Percentiles rank a stretch among this genome's conserved stretches.
These are phyloP conservation scores for Sminthopsis crassicaudata DNA, from an alignment of 2,113 vertebrate species.

Conservation along the genomic window DNA sequence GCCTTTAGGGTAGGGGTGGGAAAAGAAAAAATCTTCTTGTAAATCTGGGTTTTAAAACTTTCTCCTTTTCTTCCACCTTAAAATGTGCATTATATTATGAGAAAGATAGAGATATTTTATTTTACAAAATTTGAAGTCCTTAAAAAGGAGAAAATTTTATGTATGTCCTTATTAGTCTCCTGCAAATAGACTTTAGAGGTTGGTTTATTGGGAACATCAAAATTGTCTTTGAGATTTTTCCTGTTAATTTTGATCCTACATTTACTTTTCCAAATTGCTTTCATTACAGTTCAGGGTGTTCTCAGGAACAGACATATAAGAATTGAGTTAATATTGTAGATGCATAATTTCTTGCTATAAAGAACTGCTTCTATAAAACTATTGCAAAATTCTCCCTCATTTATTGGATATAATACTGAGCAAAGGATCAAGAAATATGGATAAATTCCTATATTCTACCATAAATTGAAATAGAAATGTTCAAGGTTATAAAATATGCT, in stretches of 20 bases:
- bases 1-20: constrained; percentile 34
- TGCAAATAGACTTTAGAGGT: neutral
- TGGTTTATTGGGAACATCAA: neutral
- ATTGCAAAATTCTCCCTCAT: neutral
- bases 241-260: constrained; percentile 8
- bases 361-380: neutral
- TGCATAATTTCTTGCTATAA: neutral
- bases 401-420: neutral
- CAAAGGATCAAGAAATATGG: neutral
- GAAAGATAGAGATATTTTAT: constrained; percentile 36
- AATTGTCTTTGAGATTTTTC: neutral
- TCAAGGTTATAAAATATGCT: neutral
- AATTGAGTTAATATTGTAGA: neutral
- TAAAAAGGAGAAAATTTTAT: neutral
- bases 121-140: neutral
- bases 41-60: constrained; percentile 45
- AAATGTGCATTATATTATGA: constrained; percentile 23
- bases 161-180: neutral
- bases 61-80: constrained; percentile 12
- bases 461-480: neutral
- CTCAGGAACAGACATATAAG: neutral
- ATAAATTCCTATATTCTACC: neutral
- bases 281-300: neutral
- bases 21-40: constrained; percentile 41
- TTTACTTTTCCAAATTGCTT: neutral